A percentile compares a stretch with the other conserved stretches of the same genome.
These are phyloP conservation scores for Neodiprion virginianus DNA, from an alignment of 1,140 invertebrate species.

Conservation along the genomic window DNA sequence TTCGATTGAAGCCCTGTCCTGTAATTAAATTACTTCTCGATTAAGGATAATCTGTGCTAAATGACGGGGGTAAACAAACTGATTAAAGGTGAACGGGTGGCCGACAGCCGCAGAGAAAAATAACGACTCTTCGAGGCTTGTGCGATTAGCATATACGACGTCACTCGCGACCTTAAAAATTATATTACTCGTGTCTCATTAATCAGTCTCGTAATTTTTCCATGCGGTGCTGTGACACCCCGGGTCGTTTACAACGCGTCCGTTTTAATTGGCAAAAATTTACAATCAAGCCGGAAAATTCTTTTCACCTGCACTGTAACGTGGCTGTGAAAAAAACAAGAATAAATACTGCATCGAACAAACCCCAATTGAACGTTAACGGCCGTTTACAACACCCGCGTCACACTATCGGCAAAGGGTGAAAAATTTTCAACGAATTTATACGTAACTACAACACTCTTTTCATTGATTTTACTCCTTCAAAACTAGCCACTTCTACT, in stretches of 20 bases:
- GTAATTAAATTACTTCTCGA: not conserved
- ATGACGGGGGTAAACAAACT: no score
- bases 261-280: not conserved
- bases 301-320: not conserved
- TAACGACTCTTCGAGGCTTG: no score
- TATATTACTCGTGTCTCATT: not conserved
- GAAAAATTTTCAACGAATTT: no score
- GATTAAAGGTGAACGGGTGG: no score
- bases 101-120: no score
- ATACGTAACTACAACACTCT: no score
- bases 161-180: not conserved
- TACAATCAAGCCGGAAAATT: not conserved
- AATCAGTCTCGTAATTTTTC: not conserved
- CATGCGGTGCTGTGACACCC: not conserved
- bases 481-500: constrained; percentile 13
- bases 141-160: not conserved
- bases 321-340: not conserved
- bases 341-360: no score
- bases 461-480: no score
- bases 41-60: not conserved
- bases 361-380: no score
- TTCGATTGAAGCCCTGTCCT: not conserved
- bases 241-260: not conserved
- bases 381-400: no score
- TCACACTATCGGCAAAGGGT: no score